Percentiles rank a stretch among this genome's conserved stretches.
Evolutionary conservation across 2,888 invertebrate genomes (phyloP).

Genomic region (Pandemis heparana): DNA sequence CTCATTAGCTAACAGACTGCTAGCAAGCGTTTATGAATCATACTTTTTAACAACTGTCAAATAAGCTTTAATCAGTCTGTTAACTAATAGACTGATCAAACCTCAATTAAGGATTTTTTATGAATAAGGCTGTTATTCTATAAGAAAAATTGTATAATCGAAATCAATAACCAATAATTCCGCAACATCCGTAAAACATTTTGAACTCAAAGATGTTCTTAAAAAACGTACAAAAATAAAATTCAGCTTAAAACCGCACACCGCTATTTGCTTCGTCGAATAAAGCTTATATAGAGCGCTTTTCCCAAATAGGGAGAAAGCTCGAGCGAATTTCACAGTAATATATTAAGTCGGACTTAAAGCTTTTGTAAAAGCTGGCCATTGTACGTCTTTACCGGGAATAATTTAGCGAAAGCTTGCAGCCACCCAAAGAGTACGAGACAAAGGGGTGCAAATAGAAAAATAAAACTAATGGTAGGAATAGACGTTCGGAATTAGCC

Average conservation of each 20-base stretch:
- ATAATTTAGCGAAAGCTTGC: conserved; percentile 24
- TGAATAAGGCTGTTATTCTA: too few species aligned
- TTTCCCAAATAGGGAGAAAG: conserved; percentile 21
- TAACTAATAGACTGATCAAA: too few species aligned
- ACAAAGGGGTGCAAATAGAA: conserved; percentile 31
- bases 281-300: conserved; percentile 31
- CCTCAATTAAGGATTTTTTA: too few species aligned
- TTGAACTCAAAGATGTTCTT: too few species aligned
- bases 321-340: conserved; percentile 32
- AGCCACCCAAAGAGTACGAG: conserved; percentile 16
- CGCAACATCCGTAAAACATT: too few species aligned
- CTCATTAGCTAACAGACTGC: too few species aligned
- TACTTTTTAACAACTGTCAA: too few species aligned
- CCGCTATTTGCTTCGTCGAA: conserved; percentile 24
- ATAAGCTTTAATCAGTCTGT: too few species aligned
- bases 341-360: conserved; percentile 40
- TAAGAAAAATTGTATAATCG: too few species aligned
- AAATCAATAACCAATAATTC: too few species aligned
- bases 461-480: conserved; percentile 10
- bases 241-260: conserved; percentile 7
- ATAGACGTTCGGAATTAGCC: not conserved
- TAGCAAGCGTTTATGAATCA: too few species aligned
- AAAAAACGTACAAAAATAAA: not conserved
- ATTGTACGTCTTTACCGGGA: conserved; percentile 36
- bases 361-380: conserved; percentile 40